phyloP scores from a whole-genome alignment of 2,113 vertebrate species.

The Mobula hypostoma region DNA sequence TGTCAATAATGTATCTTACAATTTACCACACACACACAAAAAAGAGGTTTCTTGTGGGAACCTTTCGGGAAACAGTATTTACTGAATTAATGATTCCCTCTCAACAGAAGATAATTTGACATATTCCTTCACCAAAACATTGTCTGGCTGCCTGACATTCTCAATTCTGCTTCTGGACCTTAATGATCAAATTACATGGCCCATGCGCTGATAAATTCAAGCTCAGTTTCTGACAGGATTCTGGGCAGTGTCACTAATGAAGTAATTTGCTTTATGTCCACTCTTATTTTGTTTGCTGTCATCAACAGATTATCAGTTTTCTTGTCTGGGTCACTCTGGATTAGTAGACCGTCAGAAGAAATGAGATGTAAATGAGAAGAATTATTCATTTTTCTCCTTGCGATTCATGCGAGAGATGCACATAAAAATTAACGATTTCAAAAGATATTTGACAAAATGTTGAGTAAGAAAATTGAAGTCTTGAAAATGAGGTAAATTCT shows the following conservation, averaged over 20 bases:
- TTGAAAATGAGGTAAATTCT: background rate
- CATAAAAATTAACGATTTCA: slow-evolving; percentile 38
- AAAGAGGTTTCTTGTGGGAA: too few relatives aligned
- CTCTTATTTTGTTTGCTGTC: slow-evolving; percentile 59
- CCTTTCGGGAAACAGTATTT: background rate
- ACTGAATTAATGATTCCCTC: slow-evolving; percentile 29
- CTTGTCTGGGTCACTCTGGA: slow-evolving; percentile 50
- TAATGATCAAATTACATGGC: slow-evolving; percentile 51
- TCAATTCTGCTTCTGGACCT: slow-evolving; percentile 45
- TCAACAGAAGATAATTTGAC: slow-evolving; percentile 17
- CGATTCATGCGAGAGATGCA: slow-evolving; percentile 45
- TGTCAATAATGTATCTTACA: background rate
- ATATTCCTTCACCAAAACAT: slow-evolving; percentile 29
- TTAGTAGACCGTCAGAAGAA: slow-evolving; percentile 52
- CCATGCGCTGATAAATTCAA: slow-evolving; percentile 48
- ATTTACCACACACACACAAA: background rate
- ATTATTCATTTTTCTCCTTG: slow-evolving; percentile 46
- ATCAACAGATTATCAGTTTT: slow-evolving; percentile 54
- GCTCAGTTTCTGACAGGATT: slow-evolving; percentile 49
- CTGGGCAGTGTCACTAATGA: slow-evolving; percentile 53
- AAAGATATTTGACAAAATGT: background rate
- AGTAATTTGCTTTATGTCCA: slow-evolving; percentile 63
- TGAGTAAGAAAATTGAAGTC: background rate
- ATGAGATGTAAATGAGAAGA: slow-evolving; percentile 50
- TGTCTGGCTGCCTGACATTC: slow-evolving; percentile 29